Evolutionary conservation across 2,888 invertebrate genomes (phyloP).

Genomic region (Aethes cnicana): DNA sequence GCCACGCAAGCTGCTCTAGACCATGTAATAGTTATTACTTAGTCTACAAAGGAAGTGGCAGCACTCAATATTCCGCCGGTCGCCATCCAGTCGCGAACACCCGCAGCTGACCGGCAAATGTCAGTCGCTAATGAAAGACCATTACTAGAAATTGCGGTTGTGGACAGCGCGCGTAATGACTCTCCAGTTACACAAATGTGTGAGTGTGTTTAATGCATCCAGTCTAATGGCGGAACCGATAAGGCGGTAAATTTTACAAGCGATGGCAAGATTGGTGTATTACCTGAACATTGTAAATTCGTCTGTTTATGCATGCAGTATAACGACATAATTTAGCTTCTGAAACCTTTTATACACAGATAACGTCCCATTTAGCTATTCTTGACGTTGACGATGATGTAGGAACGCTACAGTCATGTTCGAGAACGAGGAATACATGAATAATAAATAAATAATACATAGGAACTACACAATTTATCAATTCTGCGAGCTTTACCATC

Average conservation of each 20-base stretch:
- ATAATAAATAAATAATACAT: conserved; percentile 16
- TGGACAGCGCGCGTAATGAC: conserved; percentile 15
- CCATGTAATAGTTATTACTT: conserved; percentile 28
- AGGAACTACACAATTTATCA: conserved; percentile 6
- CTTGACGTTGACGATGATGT: conserved; percentile 11
- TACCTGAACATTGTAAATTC: too few species aligned
- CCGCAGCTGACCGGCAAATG: conserved; percentile 56
- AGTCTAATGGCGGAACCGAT: conserved; percentile 1
- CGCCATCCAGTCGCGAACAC: conserved; percentile 60
- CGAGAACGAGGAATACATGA: conserved; percentile 20
- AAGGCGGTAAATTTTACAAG: background rate
- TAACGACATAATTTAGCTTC: too few species aligned
- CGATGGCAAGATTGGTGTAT: too few species aligned
- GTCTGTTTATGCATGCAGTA: too few species aligned
- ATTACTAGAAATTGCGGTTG: conserved; percentile 30
- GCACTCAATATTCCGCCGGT: background rate
- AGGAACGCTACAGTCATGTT: conserved; percentile 18
- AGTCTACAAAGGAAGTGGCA: conserved; percentile 2
- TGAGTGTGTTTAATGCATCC: too few species aligned
- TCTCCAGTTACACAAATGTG: conserved; percentile 7
- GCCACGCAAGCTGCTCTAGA: conserved; percentile 71
- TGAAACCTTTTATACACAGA: background rate
- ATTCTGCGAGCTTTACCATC: background rate
- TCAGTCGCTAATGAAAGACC: conserved; percentile 37
- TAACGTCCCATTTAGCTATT: conserved; percentile 4